Evolutionary conservation across 1,140 invertebrate species (phyloP), one percentile per base, ranked within the genome.

Genomic region (Ceratina australensis): DNA sequence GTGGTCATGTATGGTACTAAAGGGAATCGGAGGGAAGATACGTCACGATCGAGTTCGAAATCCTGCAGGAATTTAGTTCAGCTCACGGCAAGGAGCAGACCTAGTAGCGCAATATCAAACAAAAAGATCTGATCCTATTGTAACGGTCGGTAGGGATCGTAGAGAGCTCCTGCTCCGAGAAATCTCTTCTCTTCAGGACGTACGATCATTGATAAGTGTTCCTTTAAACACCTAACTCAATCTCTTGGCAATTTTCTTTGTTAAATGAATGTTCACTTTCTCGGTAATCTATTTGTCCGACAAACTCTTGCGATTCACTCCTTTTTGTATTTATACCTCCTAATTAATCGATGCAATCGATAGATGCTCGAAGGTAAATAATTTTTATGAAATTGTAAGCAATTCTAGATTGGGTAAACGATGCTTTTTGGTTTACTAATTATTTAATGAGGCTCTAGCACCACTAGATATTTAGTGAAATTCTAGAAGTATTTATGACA

Each of bases 1-100:
- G 57, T 42, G 20, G 3, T 16, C 65, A 28, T 60, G 20, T 49
- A 56, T 59, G 20, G 26, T 5, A 16, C 26, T 61, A 69, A 76
- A 65, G 57, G 50, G 65, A 76, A 69, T 69, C 73, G 73, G 66
- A 69, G 59, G 65, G 26, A 68, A n/a, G n/a, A 68, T 76, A 69
- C 64, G 65, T 52, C 42, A 69, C 65, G 73, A 60, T 50, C 56
- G 47, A 60, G 64, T 50, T 60, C 42, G 65, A 49, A 16, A 7
- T 50, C 5, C 54, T 75, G 16, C 13, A n/a, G 24, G 54, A 59
- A 76, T 76, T 66, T 60, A 69, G 57, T 76, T 76, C 66, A 59
- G 64, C 42, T 60, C 18, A 24, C 26, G 56, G 65, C 60, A 69
- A 76, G 65, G 60, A 75, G 52, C 20, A 60, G n/a, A 18, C n/a